These are phyloP conservation scores for Neoascia interrupta DNA, from an alignment of 2,888 invertebrate species.

Conservation along the genomic window DNA sequence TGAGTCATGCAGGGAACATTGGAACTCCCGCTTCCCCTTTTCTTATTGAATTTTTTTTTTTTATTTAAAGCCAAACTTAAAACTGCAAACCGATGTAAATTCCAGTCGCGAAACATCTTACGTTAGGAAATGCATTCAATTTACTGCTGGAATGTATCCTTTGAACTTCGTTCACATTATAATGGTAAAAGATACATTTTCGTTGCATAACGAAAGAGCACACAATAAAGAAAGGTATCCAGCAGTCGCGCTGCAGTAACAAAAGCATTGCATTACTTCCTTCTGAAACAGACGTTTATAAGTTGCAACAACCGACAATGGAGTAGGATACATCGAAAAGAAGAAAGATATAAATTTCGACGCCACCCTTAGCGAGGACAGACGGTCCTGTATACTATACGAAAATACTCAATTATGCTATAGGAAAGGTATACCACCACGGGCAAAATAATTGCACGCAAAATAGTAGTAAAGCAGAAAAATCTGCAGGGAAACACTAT, in stretches of 20 bases:
- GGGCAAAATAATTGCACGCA: conserved; percentile 17
- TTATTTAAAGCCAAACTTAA: too few species aligned
- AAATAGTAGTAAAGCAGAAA: neutral
- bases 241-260: conserved; percentile 19
- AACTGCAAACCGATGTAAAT: too few species aligned
- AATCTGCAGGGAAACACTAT: too few species aligned
- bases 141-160: conserved; percentile 23
- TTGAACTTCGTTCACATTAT: conserved; percentile 42
- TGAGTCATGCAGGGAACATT: too few species aligned
- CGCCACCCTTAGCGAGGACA: conserved; percentile 6
- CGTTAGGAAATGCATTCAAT: too few species aligned
- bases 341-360: conserved; percentile 20
- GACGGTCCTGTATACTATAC: neutral
- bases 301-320: neutral
- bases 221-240: conserved; percentile 31
- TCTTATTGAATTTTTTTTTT: too few species aligned
- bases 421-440: too few species aligned
- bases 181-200: conserved; percentile 47
- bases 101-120: too few species aligned
- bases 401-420: neutral
- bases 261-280: conserved; percentile 26
- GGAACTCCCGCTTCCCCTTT: too few species aligned
- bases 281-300: neutral
- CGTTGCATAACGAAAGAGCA: neutral
- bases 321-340: neutral